Conservation (phyloP, 23 tunicate species). For the Ascidia mentula region DNA sequence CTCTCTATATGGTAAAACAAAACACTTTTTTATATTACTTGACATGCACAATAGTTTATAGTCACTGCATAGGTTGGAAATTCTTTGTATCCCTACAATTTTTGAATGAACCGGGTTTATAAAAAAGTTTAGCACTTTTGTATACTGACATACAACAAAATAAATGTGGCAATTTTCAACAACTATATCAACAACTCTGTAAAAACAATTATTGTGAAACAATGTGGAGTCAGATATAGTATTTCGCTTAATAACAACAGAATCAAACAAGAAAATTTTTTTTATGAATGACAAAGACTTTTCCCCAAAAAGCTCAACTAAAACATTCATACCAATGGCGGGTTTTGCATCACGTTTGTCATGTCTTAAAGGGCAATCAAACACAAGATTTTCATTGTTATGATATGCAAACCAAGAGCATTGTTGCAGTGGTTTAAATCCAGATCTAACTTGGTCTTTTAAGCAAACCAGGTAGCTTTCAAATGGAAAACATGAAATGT, state of each 20-base stretch:
- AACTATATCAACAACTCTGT: not conserved
- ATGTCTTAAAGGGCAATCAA: not conserved
- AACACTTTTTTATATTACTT: too few relatives aligned
- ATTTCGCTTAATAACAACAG: constrained; percentile 5
- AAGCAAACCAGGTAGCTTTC: constrained; percentile 34
- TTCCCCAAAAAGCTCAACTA: not conserved
- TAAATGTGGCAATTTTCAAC: not conserved
- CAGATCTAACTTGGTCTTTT: constrained; percentile 14
- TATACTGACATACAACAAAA: not conserved
- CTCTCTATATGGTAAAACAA: too few relatives aligned
- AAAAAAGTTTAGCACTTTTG: not conserved
- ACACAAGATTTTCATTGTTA: not conserved
- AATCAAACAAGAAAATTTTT: not conserved
- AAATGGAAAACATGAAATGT: constrained; percentile 39
- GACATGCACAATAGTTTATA: not conserved
- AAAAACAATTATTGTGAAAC: not conserved
- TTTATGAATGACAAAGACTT: not conserved
- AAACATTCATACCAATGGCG: not conserved
- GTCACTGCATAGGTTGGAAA: not conserved
- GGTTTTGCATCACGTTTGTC: not conserved
- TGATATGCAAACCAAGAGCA: constrained; percentile 2
- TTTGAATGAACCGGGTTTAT: not conserved
- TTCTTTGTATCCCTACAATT: not conserved
- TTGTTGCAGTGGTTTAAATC: constrained; percentile 11
- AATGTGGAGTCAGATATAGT: constrained; percentile 4